These are phyloP conservation scores for Rattus norvegicus DNA, from an alignment of 2,113 vertebrate genomes.

Conservation along the genomic window DNA sequence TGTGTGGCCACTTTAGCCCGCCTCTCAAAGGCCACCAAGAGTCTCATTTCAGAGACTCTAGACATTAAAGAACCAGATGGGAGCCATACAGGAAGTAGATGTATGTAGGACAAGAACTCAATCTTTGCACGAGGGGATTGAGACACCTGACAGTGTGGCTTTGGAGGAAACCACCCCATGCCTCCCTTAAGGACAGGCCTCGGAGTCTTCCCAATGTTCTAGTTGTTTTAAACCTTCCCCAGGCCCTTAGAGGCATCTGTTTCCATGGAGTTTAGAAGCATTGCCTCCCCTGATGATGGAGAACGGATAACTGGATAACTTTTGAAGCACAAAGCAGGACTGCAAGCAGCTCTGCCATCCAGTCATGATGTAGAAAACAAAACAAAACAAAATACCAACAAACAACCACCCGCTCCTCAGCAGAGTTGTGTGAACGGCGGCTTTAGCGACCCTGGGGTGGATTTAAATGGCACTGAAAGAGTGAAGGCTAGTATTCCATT, in stretches of 20 bases:
- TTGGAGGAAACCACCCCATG: neutral
- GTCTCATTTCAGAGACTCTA: neutral
- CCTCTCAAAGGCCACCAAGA: neutral
- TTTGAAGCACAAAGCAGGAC: accelerated
- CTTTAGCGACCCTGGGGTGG: neutral
- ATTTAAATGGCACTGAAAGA: neutral
- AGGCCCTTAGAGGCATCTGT: neutral
- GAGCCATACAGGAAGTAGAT: neutral
- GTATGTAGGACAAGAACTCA: neutral
- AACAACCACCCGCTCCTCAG: neutral
- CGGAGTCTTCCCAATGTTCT: accelerated
- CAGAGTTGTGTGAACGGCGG: accelerated
- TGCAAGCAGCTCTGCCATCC: neutral
- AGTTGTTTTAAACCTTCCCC: neutral
- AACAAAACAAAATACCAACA: no score
- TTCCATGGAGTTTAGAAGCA: neutral
- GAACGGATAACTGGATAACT: accelerated
- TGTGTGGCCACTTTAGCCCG: accelerated
- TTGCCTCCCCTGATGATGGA: neutral
- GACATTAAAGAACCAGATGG: neutral
- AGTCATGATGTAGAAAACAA: neutral
- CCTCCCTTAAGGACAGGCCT: neutral
- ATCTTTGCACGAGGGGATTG: neutral
- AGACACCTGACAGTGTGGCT: neutral
- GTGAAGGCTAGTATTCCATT: no score